A percentile compares a stretch with the other conserved stretches of the same genome.
phyloP scores from a whole-genome alignment of 2,113 vertebrate genomes.

The Psettodes erumei region DNA sequence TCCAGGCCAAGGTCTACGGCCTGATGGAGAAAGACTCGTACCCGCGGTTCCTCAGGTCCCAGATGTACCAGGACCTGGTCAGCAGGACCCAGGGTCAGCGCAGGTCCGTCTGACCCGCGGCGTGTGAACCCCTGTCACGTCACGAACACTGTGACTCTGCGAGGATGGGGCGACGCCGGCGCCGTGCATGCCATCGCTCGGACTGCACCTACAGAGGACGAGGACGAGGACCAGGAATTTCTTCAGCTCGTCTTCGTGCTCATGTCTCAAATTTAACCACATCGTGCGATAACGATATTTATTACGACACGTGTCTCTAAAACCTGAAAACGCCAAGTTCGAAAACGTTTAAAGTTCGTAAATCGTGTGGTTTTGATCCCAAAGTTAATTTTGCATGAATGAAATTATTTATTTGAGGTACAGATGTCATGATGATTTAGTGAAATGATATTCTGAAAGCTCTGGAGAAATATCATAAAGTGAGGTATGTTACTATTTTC shows the following conservation, averaged over 20 bases:
- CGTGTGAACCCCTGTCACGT: conserved; percentile 41
- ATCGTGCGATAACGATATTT: conserved; percentile 1
- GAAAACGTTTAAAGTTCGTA: background rate
- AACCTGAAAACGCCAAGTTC: background rate
- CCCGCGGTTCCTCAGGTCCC: conserved; percentile 95
- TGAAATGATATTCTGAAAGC: too few species aligned
- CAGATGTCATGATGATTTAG: too few species aligned
- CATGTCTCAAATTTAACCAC: background rate
- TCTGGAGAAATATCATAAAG: too few species aligned
- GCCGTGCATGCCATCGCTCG: conserved; percentile 65
- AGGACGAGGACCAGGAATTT: conserved; percentile 14
- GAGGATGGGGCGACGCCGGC: conserved; percentile 45
- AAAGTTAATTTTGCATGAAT: background rate
- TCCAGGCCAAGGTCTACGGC: conserved; percentile 93
- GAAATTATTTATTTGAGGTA: background rate
- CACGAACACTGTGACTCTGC: conserved; percentile 72
- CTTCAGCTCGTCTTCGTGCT: conserved; percentile 34
- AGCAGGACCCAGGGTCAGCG: conserved; percentile 89
- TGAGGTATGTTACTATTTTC: too few species aligned
- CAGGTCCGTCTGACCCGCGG: conserved; percentile 85
- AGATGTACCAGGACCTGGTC: conserved; percentile 95
- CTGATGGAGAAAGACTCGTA: conserved; percentile 99
- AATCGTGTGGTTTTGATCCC: background rate
- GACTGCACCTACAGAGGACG: conserved; percentile 15
- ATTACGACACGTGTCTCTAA: background rate